A percentile compares a stretch with the other conserved stretches of the same genome.
These are phyloP conservation scores for Saimiri boliviensis DNA, from an alignment of 2,113 vertebrate species.

Conservation along the genomic window DNA sequence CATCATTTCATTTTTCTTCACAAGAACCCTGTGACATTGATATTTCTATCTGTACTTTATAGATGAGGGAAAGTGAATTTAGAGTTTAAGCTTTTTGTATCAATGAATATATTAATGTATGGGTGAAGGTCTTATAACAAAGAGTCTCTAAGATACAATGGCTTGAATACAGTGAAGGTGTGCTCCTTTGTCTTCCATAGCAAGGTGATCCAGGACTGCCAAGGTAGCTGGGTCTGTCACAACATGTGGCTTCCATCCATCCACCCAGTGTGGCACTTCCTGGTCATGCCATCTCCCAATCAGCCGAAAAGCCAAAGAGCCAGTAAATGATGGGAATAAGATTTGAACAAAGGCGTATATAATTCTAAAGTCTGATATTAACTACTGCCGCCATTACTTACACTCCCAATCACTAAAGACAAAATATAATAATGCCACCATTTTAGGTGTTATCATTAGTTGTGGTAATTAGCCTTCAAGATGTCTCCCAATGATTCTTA, in stretches of 20 bases:
- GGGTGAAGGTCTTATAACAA: not conserved
- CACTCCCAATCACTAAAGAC: not conserved
- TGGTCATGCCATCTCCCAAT: not conserved
- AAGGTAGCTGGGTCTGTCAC: too few relatives aligned
- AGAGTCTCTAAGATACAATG: not conserved
- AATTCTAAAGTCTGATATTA: not conserved
- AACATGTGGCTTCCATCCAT: not conserved
- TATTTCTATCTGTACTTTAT: slow-evolving; percentile 41
- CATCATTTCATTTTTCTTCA: slow-evolving; percentile 40
- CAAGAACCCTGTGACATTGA: not conserved
- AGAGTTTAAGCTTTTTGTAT: not conserved
- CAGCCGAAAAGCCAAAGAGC: not conserved
- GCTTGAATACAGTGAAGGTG: not conserved
- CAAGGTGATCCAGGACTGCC: not conserved
- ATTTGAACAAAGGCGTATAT: not conserved
- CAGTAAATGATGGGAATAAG: not conserved
- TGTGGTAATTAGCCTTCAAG: not conserved
- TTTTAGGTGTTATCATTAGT: not conserved
- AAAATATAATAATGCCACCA: not conserved
- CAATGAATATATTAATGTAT: not conserved
- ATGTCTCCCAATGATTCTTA: not conserved
- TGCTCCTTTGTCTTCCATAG: not conserved
- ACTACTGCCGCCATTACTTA: not conserved
- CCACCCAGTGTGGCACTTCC: not conserved
- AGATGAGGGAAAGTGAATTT: slow-evolving; percentile 3